Percentiles rank a stretch among this genome's conserved stretches.
Conservation (phyloP, 2,888 invertebrate species). For the Molorchus minor region DNA sequence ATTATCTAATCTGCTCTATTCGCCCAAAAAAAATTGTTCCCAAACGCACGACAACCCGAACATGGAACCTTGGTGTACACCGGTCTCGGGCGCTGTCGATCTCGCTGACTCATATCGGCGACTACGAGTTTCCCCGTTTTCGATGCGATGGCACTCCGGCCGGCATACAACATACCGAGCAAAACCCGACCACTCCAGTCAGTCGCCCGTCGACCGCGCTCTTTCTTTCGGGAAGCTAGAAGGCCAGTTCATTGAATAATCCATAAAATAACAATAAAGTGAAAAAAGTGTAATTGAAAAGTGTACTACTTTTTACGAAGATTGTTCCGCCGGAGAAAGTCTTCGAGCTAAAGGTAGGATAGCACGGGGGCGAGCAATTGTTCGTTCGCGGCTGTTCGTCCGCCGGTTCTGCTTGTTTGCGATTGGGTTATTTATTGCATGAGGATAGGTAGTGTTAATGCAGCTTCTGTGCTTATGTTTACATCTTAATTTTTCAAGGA, state of each 20-base stretch:
- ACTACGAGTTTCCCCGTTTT: conserved; percentile 35
- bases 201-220: conserved; percentile 36
- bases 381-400: neutral
- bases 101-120: conserved; percentile 36
- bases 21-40: too few species aligned
- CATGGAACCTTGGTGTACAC: conserved; percentile 1
- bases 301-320: too few species aligned
- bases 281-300: conserved; percentile 1
- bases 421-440: too few species aligned
- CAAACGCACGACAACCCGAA: neutral
- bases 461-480: too few species aligned
- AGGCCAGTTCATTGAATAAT: too few species aligned
- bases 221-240: conserved; percentile 9
- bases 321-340: neutral
- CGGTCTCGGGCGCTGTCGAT: conserved; percentile 33
- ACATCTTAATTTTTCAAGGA: too few species aligned
- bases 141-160: conserved; percentile 20
- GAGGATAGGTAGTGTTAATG: too few species aligned
- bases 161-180: too few species aligned
- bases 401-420: neutral
- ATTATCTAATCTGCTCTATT: too few species aligned
- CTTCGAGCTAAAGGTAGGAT: conserved; percentile 11
- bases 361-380: neutral
- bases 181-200: conserved; percentile 17
- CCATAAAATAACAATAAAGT: too few species aligned